Evolutionary conservation across 2,797 vertebrate genomes (phyloP).

Genomic region (Mormyrops boulengeri): DNA sequence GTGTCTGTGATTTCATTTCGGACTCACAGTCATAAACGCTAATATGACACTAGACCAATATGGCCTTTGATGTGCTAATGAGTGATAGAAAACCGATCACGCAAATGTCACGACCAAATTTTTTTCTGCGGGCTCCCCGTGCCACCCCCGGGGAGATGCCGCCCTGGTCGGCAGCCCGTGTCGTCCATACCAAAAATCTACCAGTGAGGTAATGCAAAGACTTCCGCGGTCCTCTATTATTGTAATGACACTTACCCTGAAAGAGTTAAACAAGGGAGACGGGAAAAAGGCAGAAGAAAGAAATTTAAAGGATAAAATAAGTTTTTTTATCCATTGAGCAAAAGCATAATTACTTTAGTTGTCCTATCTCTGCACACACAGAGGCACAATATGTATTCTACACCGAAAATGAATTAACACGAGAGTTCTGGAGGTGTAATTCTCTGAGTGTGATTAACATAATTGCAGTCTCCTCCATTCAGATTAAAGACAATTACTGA

Average conservation of each 20-base stretch:
- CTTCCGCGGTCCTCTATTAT: background rate
- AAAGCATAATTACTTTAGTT: background rate
- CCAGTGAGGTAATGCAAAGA: too few relatives aligned
- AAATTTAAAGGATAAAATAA: background rate
- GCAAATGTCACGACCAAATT: background rate
- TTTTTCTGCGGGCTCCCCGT: background rate
- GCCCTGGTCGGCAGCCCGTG: background rate
- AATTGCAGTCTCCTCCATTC: slow-evolving; percentile 8
- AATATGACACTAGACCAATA: background rate
- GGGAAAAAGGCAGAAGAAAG: background rate
- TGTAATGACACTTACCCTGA: background rate
- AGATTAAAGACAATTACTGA: slow-evolving; percentile 7
- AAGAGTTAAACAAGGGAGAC: background rate
- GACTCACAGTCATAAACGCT: background rate
- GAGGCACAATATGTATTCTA: background rate
- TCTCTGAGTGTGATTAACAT: background rate
- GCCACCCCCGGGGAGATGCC: background rate
- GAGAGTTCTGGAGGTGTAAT: background rate
- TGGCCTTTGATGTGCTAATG: background rate
- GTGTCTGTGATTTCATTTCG: background rate
- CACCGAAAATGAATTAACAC: background rate
- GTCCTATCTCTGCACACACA: background rate
- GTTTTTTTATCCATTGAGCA: background rate
- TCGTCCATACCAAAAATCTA: background rate
- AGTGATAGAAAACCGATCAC: background rate